Base-by-base conservation (phyloP, 2,113 vertebrate species). In the Elephas maximus region DNA sequence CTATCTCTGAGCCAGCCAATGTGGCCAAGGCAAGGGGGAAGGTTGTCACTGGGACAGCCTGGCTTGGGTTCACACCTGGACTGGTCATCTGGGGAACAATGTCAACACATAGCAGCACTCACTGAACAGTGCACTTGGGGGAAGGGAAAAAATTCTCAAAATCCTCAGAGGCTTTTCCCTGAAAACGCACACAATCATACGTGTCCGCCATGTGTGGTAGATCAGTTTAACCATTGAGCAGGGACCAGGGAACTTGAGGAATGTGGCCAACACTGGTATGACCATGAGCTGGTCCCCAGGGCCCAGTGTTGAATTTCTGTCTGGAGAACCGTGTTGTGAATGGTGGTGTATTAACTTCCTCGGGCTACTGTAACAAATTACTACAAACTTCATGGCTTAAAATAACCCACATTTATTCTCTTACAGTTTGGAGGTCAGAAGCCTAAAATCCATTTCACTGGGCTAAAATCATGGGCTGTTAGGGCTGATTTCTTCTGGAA, bases 261-360 rank as follows among this genome's bases (percentile, higher is more conserved):
- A 18, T 6, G 7, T 0, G 10, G 3, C 23, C 20, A 0, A 8
- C 5, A 5, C 37, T 3, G 84, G 85, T 26, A 6, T 26, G 9
- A 28, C 23, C 33, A 6, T 26, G 9, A 28, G 28, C 33, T 23
- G 23, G 21, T 17, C 65, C 80, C 33, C 9, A 5, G 23, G 15
- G 28, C 30, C 37, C 20, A 44, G 24, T 15, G 14, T 33, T 5
- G 33, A 12, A 44, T 24, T n/a, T 28, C 77, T 37, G 0, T 24
- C 41, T 18, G 21, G 71, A 60, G 21, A 60, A 12, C 33, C 12
- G 51, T 37, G 71, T 0, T 4, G 63, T 20, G 78, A 33, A 0
- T 23, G 71, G 17, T 0, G 0, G 28, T 0, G 11, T 86, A 17
- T 18, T 53, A 11, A 12, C 18, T 20, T 81, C 2, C 26, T 4